These are phyloP conservation scores for Rhinella marina DNA, from an alignment of 2,797 vertebrate species.

Conservation along the genomic window DNA sequence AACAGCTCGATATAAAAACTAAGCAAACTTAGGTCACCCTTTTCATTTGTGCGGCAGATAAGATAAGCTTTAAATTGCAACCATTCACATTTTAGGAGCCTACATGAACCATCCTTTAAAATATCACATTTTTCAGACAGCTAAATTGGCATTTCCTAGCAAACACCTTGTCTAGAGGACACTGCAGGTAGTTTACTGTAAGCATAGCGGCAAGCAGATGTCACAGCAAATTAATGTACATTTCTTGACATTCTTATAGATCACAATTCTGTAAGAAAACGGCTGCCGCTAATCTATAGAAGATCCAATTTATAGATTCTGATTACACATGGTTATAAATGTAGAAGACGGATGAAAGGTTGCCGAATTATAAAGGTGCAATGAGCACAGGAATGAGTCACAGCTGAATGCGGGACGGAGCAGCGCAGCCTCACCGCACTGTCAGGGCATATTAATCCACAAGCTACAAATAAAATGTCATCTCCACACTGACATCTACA, in stretches of 20 bases:
- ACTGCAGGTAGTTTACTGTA: too few relatives aligned
- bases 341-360: neutral
- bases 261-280: neutral
- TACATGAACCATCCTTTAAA: too few relatives aligned
- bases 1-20: too few relatives aligned
- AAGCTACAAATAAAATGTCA: slow-evolving; percentile 55
- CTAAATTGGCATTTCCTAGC: too few relatives aligned
- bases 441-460: slow-evolving; percentile 39
- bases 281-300: neutral
- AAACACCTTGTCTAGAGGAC: too few relatives aligned
- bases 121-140: too few relatives aligned
- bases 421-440: slow-evolving; percentile 37
- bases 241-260: neutral
- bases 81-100: too few relatives aligned
- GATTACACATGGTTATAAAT: neutral
- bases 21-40: too few relatives aligned
- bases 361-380: neutral
- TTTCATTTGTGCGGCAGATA: too few relatives aligned
- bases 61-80: too few relatives aligned
- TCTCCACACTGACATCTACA: slow-evolving; percentile 50
- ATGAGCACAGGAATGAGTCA: slow-evolving; percentile 21
- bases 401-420: neutral
- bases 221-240: too few relatives aligned
- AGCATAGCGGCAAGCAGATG: too few relatives aligned
- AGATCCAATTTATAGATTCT: neutral